Base-by-base conservation (phyloP, 2,888 invertebrate species). In the Heteropelma amictum region DNA sequence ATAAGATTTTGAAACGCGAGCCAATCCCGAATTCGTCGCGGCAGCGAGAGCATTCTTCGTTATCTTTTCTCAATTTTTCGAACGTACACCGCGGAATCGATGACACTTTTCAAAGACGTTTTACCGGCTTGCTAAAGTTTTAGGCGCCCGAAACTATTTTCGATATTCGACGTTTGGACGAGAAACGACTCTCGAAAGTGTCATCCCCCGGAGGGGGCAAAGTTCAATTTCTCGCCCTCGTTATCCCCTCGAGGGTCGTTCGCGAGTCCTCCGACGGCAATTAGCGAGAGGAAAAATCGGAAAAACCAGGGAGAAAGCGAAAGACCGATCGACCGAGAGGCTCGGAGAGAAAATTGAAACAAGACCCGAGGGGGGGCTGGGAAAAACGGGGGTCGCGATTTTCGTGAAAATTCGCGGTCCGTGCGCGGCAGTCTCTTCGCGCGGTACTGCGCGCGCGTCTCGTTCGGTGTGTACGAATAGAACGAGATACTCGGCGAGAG, bases 341-440 rank as follows among this genome's bases (percentile, higher is more conserved):
- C 28, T 23, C 35, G 14, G 14, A 35, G 14, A 35, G 21, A 30
- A 35, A 47, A 30, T 14, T 38, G 21, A 19, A 35, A 26, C 21
- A 35, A 26, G 26, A 49, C 3, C 19, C 3, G 26, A 10, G 17
- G 23, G 1, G 17, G 35, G n/a, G 49, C 10, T 26, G 42, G 17
- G 17, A 45, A 6, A 10, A 26, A 30, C 28, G 58, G 42, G 21
- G 19, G 56, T 40, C 10, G 23, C 53, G 60, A 38, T 56, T 23
- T 61, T 28, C 53, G 56, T 35, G 69, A 45, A 53, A 70, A 49
- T 74, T 60, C 69, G 35, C 60, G 38, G 45, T 67, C 53, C 49
- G 45, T 42, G 26, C 49, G 45, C 58, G 26, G n/a, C 35, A 30
- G 6, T 42, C 17, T 42, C 60, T 60, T 23, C 33, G 45, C 33